Evolutionary conservation across 2,113 vertebrate genomes (phyloP).

Genomic region (Gambusia affinis): DNA sequence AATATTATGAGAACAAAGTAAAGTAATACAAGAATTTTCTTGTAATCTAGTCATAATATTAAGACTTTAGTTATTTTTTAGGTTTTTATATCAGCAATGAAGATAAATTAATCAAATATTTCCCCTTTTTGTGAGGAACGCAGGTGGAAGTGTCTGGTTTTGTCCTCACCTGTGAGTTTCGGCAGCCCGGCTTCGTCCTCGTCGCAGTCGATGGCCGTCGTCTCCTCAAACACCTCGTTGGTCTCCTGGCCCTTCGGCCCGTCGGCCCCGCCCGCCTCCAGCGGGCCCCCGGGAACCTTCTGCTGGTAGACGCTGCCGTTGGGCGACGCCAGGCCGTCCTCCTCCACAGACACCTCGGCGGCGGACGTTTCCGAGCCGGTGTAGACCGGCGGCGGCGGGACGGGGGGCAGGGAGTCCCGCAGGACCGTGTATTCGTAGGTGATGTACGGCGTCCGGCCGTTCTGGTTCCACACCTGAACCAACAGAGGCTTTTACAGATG

Average conservation of each 20-base stretch:
- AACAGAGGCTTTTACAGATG: not conserved
- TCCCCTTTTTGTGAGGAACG: no score
- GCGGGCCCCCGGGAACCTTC: slow-evolving; percentile 70
- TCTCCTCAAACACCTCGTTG: slow-evolving; percentile 91
- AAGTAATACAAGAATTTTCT: no score
- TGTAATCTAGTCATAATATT: no score
- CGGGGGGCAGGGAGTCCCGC: slow-evolving; percentile 82
- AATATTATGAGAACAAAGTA: no score
- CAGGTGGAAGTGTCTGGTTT: no score
- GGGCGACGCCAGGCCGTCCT: slow-evolving; percentile 68
- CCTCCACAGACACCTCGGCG: slow-evolving; percentile 69
- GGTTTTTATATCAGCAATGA: no score
- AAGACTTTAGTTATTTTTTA: no score
- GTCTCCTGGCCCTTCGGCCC: slow-evolving; percentile 86
- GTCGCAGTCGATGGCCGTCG: slow-evolving; percentile 83
- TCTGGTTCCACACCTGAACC: slow-evolving; percentile 93
- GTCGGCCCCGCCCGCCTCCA: slow-evolving; percentile 71
- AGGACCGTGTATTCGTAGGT: slow-evolving; percentile 95
- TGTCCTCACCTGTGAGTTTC: slow-evolving; percentile 78
- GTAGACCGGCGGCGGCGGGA: slow-evolving; percentile 84
- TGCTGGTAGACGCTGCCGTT: slow-evolving; percentile 83
- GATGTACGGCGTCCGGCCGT: slow-evolving; percentile 92
- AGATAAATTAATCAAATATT: no score
- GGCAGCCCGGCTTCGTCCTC: slow-evolving; percentile 75
- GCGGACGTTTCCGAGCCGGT: slow-evolving; percentile 81